Evolutionary conservation across 1,140 invertebrate genomes (phyloP).

Genomic region (Mesaphorura yosii): DNA sequence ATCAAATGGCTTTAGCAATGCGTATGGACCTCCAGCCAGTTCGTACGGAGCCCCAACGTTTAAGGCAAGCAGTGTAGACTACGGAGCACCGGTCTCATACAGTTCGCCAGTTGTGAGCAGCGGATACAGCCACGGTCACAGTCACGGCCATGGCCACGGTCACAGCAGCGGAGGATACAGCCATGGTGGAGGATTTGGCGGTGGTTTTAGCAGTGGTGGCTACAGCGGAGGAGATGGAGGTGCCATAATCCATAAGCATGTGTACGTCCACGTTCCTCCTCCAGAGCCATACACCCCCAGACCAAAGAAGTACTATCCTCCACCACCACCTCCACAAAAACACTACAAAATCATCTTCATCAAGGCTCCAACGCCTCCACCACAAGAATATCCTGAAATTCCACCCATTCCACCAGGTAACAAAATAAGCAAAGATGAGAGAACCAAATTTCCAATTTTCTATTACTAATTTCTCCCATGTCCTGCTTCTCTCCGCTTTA

Average conservation of each 20-base stretch:
- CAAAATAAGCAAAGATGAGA: no score
- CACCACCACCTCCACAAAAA: slow-evolving; percentile 59
- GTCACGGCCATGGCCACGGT: not conserved
- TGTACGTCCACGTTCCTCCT: slow-evolving; percentile 73
- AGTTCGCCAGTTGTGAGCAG: not conserved
- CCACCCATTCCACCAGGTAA: slow-evolving; percentile 55
- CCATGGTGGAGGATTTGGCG: slow-evolving; percentile 3
- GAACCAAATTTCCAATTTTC: no score
- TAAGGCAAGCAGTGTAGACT: no score
- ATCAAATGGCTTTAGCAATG: no score
- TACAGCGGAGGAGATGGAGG: slow-evolving; percentile 1
- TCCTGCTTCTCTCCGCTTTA: no score
- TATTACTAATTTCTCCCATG: no score
- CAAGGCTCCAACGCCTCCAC: slow-evolving; percentile 67
- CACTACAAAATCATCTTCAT: slow-evolving; percentile 85
- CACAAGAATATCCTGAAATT: slow-evolving; percentile 61
- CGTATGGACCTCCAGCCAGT: no score
- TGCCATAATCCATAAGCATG: slow-evolving; percentile 69
- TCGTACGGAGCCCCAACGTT: no score
- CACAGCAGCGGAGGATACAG: not conserved
- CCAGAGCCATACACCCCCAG: slow-evolving; percentile 62
- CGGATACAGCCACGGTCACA: not conserved
- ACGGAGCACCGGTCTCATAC: no score
- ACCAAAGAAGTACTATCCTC: slow-evolving; percentile 41
- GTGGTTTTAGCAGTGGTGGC: not conserved